These are phyloP conservation scores for Triplophysa siluroides DNA, from an alignment of 2,113 vertebrate genomes.

Conservation along the genomic window DNA sequence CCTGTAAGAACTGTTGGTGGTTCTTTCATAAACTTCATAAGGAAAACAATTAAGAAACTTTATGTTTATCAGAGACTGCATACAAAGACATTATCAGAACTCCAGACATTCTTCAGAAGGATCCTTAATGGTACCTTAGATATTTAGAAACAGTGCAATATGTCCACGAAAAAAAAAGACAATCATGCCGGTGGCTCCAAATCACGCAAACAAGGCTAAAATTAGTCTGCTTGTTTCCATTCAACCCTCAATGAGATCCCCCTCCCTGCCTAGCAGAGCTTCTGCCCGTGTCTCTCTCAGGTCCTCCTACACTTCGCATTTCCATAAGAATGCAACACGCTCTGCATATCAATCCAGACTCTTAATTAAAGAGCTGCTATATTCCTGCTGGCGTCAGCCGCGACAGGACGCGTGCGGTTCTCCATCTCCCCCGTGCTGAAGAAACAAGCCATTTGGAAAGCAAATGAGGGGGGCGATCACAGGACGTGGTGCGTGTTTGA, in stretches of 20 bases:
- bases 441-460: constrained; percentile 75
- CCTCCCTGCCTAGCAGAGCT: not conserved
- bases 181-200: not conserved
- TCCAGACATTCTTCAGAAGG: too few relatives aligned
- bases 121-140: too few relatives aligned
- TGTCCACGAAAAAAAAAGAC: not conserved
- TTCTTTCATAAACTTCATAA: too few relatives aligned
- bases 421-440: constrained; percentile 50
- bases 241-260: not conserved
- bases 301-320: constrained; percentile 64
- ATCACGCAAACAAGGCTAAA: constrained; percentile 13
- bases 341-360: constrained; percentile 79
- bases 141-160: too few relatives aligned
- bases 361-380: constrained; percentile 82
- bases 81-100: too few relatives aligned
- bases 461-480: constrained; percentile 74
- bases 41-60: too few relatives aligned
- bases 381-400: constrained; percentile 68
- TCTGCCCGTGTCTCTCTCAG: constrained; percentile 37
- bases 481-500: constrained; percentile 67
- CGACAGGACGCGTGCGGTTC: constrained; percentile 59
- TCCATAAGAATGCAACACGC: constrained; percentile 75
- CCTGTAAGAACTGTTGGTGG: too few relatives aligned
- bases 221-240: constrained; percentile 21
- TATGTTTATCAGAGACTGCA: too few relatives aligned